Percentiles rank a stretch among this genome's conserved stretches.
phyloP scores from a whole-genome alignment of 2,797 vertebrate species.

The Podarcis siculus region DNA sequence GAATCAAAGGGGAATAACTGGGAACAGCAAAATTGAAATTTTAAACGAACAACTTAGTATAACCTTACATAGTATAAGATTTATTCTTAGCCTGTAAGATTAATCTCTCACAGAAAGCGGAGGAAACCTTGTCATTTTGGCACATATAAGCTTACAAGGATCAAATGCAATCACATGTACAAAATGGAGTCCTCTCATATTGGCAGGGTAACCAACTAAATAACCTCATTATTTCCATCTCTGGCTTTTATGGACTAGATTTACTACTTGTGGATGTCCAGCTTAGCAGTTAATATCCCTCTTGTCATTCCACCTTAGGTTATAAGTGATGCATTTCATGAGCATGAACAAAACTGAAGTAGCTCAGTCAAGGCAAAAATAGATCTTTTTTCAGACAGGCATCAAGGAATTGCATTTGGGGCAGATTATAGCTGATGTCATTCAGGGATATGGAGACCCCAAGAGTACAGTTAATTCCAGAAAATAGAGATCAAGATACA shows the following conservation, averaged over 20 bases:
- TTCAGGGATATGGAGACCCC: background rate
- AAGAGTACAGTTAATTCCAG: background rate
- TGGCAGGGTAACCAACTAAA: conserved; percentile 1
- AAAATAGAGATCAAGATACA: background rate
- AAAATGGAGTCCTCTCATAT: background rate
- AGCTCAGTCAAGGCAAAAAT: background rate
- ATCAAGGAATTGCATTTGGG: background rate
- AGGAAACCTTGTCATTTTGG: conserved; percentile 1
- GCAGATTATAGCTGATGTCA: background rate
- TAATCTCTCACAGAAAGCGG: background rate
- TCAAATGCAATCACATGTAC: conserved; percentile 12
- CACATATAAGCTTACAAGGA: background rate
- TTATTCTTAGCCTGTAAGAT: background rate
- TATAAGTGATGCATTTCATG: background rate
- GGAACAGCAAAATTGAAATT: background rate
- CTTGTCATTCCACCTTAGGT: background rate
- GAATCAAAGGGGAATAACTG: background rate
- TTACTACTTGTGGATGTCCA: background rate
- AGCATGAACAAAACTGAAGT: background rate
- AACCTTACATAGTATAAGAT: background rate
- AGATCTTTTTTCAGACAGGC: background rate
- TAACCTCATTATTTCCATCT: conserved; percentile 32
- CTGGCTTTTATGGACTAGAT: conserved; percentile 8
- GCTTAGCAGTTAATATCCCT: conserved; percentile 4
- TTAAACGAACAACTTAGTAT: background rate